Base-by-base conservation (phyloP, 2,113 vertebrate species). In the Onychostoma macrolepis region DNA sequence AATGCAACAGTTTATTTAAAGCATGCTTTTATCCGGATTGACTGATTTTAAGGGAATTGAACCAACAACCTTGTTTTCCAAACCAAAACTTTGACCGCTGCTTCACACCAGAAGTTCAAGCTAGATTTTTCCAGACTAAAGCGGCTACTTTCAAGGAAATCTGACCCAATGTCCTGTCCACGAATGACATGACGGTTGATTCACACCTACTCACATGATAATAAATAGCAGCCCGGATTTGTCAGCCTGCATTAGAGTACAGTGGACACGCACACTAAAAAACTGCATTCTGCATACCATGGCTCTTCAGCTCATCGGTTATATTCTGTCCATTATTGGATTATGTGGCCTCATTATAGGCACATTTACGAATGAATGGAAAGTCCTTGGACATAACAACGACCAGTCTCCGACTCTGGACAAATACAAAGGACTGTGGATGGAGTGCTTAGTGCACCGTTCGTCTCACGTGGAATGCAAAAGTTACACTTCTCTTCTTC, bases 351-450 rank as follows among this genome's bases (percentile, higher is more conserved):
- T 95, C 28, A 93, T 97, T 15, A 92, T 94, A 53, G 95, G 95
- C 76, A 96, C 96, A 0, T 91, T 95, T 69, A 95, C 98, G 95
- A 96, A 96, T 45, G 95, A 97, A 88, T 99, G 97, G 97, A 97
- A 95, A 90, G 94, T 94, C 80, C 92, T 93, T 83, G 92, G 95
- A 8, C 95, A 93, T 6, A 92, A 96, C 1, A 94, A 93, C 26
- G 96, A 96, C 87, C 94, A 94, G 87, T 94, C 95, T 3, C 88
- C 95, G 21, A 92, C 94, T 0, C 93, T 94, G 21, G 95, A 95
- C 83, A 92, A 94, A 43, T 96, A 95, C 30, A 94, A 96, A 81
- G 97, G 97, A 8, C 89, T 99, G 21, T 99, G 97, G 97, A 97
- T 96, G 96, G 94, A 92, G 80, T 98, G 97, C 89, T 95, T 93